Evolutionary conservation across 2,888 invertebrate species (phyloP).

Genomic region (Diarsia brunnea): DNA sequence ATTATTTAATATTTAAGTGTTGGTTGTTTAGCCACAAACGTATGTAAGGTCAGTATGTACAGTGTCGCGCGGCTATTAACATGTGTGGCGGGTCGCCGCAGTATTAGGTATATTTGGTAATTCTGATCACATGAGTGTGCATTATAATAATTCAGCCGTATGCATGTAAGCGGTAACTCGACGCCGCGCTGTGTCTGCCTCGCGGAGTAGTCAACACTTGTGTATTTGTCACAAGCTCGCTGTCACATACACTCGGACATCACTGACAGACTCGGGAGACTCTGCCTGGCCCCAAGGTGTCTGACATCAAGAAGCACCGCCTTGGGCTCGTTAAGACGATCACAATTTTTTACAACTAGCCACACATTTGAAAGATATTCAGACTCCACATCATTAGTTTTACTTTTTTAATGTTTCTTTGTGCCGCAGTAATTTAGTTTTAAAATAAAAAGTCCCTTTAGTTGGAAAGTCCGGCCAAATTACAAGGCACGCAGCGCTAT

Average conservation of each 20-base stretch:
- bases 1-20: neutral
- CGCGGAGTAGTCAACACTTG: neutral
- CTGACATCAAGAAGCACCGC: neutral
- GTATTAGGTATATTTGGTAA: neutral
- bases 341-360: neutral
- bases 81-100: neutral
- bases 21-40: neutral
- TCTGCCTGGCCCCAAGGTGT: neutral
- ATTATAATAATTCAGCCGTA: constrained; percentile 32
- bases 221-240: neutral
- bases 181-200: neutral
- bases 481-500: neutral
- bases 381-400: neutral
- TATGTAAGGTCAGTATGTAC: neutral
- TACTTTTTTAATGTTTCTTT: neutral
- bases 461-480: neutral
- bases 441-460: too few species aligned
- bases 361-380: neutral
- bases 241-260: neutral
- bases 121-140: constrained; percentile 15
- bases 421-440: neutral
- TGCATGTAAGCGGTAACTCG: constrained; percentile 7
- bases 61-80: neutral
- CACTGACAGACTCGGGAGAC: neutral
- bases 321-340: neutral